phyloP scores from a whole-genome alignment of 2,888 invertebrate species.

The Limnephilus lunatus region DNA sequence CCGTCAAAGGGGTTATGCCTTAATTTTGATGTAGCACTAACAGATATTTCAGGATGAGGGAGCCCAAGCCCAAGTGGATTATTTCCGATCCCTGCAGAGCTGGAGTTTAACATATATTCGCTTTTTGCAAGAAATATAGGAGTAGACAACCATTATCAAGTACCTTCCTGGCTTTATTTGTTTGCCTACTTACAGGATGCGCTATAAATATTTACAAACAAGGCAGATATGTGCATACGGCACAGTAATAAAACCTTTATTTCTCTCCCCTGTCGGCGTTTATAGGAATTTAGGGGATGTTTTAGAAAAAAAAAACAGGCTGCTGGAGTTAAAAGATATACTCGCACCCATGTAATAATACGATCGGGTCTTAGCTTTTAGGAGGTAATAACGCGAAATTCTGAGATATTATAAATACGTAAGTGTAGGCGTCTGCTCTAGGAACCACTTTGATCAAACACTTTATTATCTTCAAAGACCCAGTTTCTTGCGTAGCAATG shows the following conservation, averaged over 20 bases:
- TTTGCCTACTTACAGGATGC: constrained; percentile 2
- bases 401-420: neutral
- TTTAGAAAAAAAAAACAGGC: neutral
- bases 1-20: neutral
- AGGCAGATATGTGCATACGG: neutral
- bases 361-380: constrained; percentile 39
- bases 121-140: neutral
- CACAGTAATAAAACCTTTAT: constrained; percentile 13
- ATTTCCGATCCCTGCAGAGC: neutral
- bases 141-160: neutral
- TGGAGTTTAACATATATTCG: neutral
- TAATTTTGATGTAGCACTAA: neutral
- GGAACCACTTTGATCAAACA: neutral
- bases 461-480: no score
- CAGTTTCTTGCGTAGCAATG: no score
- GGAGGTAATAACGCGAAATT: neutral
- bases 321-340: constrained; percentile 38
- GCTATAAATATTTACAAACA: constrained; percentile 29
- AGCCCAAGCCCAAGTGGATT: neutral
- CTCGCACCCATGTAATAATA: neutral
- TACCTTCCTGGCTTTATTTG: neutral
- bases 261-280: constrained; percentile 16
- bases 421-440: neutral
- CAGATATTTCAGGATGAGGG: neutral
- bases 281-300: neutral